A percentile compares a stretch with the other conserved stretches of the same genome.
These are phyloP conservation scores for Amblyteles armatorius DNA, from an alignment of 2,888 invertebrate genomes.

Conservation along the genomic window DNA sequence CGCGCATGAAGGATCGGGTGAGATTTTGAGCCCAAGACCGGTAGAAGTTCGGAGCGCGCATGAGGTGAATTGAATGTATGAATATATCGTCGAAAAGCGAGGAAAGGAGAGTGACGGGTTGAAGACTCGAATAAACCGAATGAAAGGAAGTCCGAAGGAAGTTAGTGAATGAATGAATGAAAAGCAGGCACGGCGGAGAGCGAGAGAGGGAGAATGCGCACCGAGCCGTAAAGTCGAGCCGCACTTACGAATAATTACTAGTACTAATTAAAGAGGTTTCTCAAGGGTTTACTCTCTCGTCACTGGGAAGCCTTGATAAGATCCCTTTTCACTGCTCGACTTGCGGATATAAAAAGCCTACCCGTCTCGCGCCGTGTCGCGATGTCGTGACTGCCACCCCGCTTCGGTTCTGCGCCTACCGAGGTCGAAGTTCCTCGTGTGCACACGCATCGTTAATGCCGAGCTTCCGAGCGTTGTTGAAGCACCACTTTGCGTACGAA, in stretches of 20 bases:
- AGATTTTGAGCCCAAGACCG: neutral
- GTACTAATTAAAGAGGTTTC: constrained; percentile 76
- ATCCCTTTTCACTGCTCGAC: constrained; percentile 18
- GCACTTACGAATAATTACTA: constrained; percentile 80
- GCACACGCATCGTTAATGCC: constrained; percentile 37
- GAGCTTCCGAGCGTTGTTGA: constrained; percentile 28
- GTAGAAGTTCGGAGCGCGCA: neutral
- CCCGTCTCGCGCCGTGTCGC: neutral
- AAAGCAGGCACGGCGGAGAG: neutral
- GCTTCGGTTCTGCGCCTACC: neutral
- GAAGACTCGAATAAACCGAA: constrained; percentile 40
- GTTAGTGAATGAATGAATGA: constrained; percentile 47
- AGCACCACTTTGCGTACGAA: constrained; percentile 23
- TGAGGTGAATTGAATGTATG: constrained; percentile 38
- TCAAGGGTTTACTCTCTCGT: constrained; percentile 38
- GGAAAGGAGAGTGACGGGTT: constrained; percentile 9
- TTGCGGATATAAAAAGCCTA: constrained; percentile 8
- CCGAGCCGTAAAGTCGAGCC: constrained; percentile 68
- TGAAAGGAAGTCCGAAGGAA: constrained; percentile 47
- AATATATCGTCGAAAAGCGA: constrained; percentile 1
- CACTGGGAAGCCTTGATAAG: constrained; percentile 46
- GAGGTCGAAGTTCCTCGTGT: constrained; percentile 13
- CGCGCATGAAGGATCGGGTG: too few relatives aligned
- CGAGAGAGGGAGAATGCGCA: constrained; percentile 18
- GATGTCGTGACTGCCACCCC: neutral